Conservation (phyloP, 1,140 invertebrate genomes). For the Ostrea edulis region DNA sequence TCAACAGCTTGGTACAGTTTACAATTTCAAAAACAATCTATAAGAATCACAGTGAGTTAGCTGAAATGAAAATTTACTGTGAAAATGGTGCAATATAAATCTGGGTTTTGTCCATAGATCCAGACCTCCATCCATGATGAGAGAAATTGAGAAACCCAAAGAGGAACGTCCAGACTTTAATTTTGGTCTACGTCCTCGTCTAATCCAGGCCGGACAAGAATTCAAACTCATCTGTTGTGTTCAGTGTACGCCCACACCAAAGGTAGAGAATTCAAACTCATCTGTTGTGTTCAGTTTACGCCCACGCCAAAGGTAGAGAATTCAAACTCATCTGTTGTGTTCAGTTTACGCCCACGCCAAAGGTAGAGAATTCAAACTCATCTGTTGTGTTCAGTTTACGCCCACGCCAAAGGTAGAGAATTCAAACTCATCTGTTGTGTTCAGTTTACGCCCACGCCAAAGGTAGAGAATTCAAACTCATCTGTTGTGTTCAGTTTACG, state of each 20-base stretch:
- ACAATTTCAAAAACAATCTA: too few relatives aligned
- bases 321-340: too few relatives aligned
- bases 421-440: slow-evolving; percentile 98
- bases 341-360: too few relatives aligned
- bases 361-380: too few relatives aligned
- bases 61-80: not conserved
- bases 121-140: slow-evolving; percentile 44
- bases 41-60: not conserved
- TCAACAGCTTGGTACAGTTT: not conserved
- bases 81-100: not conserved
- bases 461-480: slow-evolving; percentile 85
- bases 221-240: slow-evolving; percentile 98
- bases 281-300: too few relatives aligned
- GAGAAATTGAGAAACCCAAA: slow-evolving; percentile 61
- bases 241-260: slow-evolving; percentile 94
- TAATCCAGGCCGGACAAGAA: slow-evolving; percentile 89
- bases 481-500: too few relatives aligned
- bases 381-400: too few relatives aligned
- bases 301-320: too few relatives aligned
- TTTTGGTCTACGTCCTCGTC: slow-evolving; percentile 97
- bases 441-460: slow-evolving; percentile 94
- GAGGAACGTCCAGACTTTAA: slow-evolving; percentile 91
- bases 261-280: slow-evolving; percentile 81
- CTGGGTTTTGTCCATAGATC: not conserved
- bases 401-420: slow-evolving; percentile 91